A percentile compares a stretch with the other conserved stretches of the same genome.
phyloP scores from a whole-genome alignment of 2,797 vertebrate genomes.

The Cyclopterus lumpus region DNA sequence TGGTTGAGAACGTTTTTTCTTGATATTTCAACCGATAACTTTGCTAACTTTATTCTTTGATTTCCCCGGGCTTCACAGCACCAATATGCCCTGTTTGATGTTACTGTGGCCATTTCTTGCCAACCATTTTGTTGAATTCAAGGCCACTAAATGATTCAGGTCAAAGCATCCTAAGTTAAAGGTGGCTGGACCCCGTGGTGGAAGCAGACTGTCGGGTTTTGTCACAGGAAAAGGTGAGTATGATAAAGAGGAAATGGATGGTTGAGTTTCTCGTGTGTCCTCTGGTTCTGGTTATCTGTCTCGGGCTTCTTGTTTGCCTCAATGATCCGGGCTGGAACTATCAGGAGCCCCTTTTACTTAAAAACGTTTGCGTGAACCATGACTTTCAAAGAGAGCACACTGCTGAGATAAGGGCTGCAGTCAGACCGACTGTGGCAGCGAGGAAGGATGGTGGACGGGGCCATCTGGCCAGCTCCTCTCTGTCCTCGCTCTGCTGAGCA shows the following conservation, averaged over 20 bases:
- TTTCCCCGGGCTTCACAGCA: slow-evolving; percentile 27
- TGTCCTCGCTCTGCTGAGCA: slow-evolving; percentile 75
- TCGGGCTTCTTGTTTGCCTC: slow-evolving; percentile 68
- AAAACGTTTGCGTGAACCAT: slow-evolving; percentile 60
- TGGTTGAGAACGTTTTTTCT: slow-evolving; percentile 14
- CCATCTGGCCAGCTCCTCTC: slow-evolving; percentile 76
- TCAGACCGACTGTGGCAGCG: slow-evolving; percentile 63
- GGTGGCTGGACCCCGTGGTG: slow-evolving; percentile 16
- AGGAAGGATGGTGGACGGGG: slow-evolving; percentile 71
- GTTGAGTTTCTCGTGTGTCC: slow-evolving; percentile 62
- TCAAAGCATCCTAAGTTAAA: slow-evolving; percentile 45
- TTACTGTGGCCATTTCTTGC: slow-evolving; percentile 9
- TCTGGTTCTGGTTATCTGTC: slow-evolving; percentile 73
- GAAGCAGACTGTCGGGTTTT: slow-evolving; percentile 24
- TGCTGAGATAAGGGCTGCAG: slow-evolving; percentile 75
- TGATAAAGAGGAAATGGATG: slow-evolving; percentile 61
- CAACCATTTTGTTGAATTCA: slow-evolving; percentile 37
- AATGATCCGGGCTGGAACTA: slow-evolving; percentile 68
- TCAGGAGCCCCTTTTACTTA: slow-evolving; percentile 46
- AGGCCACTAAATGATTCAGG: slow-evolving; percentile 44
- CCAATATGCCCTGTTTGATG: slow-evolving; percentile 26
- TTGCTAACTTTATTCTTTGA: slow-evolving; percentile 15
- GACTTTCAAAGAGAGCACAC: slow-evolving; percentile 66
- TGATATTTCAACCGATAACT: slow-evolving; percentile 30
- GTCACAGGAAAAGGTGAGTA: slow-evolving; percentile 35